Evolutionary conservation across 2,888 invertebrate genomes (phyloP).

Genomic region (Rosalia funebris): DNA sequence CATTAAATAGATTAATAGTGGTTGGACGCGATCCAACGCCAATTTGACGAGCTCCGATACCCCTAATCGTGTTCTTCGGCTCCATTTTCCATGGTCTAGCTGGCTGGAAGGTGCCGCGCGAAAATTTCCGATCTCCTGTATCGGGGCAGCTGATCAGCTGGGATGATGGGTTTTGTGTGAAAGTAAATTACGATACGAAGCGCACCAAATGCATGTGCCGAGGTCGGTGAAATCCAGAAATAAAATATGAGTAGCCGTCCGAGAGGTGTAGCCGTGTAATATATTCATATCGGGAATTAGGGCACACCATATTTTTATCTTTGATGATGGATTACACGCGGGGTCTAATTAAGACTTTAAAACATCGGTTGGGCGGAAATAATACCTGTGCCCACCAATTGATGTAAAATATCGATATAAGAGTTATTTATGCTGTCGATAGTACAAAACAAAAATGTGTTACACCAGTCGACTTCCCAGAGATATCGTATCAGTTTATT

Average conservation of each 20-base stretch:
- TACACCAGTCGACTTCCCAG: not conserved
- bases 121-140: no score
- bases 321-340: slow-evolving; percentile 41
- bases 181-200: not conserved
- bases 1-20: no score
- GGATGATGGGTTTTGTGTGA: not conserved
- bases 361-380: slow-evolving; percentile 45
- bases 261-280: slow-evolving; percentile 25
- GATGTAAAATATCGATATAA: slow-evolving; percentile 35
- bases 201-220: not conserved
- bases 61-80: no score
- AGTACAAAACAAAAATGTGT: slow-evolving; percentile 21
- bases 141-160: slow-evolving; percentile 20
- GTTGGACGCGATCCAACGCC: no score
- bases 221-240: slow-evolving; percentile 6
- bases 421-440: slow-evolving; percentile 28
- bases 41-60: no score
- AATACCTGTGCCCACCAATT: slow-evolving; percentile 46
- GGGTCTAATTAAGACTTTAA: slow-evolving; percentile 42
- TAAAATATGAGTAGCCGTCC: slow-evolving; percentile 16
- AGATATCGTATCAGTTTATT: not conserved
- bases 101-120: no score
- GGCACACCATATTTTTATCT: slow-evolving; percentile 38
- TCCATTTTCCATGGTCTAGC: no score
- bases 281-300: slow-evolving; percentile 33